Evolutionary conservation across 1,140 invertebrate genomes (phyloP).

Genomic region (Heliconius melpomene): DNA sequence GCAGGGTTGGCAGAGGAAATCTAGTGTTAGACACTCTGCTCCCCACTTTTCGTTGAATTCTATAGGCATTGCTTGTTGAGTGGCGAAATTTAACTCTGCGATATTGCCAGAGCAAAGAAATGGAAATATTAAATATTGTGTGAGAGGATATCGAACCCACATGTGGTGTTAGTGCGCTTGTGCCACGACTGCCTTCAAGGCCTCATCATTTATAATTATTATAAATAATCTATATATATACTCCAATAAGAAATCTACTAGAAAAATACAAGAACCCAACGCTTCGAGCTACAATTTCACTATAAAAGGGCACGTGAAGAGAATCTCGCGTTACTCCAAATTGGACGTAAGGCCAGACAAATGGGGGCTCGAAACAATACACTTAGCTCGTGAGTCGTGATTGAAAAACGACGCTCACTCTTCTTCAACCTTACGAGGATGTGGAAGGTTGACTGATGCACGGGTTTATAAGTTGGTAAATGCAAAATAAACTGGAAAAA

Average conservation of each 20-base stretch:
- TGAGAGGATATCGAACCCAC: too few species aligned
- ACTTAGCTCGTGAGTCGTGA: constrained; percentile 41
- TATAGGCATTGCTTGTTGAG: too few species aligned
- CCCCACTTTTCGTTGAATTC: too few species aligned
- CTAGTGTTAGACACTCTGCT: too few species aligned
- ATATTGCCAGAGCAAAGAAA: too few species aligned
- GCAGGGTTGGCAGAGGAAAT: too few species aligned
- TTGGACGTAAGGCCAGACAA: constrained; percentile 51
- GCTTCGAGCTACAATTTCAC: constrained; percentile 21
- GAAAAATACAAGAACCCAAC: neutral
- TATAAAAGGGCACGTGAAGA: constrained; percentile 30
- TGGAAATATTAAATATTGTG: too few species aligned
- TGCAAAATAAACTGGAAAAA: neutral
- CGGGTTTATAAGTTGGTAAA: neutral
- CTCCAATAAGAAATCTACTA: neutral
- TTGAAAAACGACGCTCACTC: constrained; percentile 41
- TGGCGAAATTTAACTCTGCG: too few species aligned
- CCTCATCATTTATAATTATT: neutral
- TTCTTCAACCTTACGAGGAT: constrained; percentile 1
- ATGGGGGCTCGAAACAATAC: constrained; percentile 50
- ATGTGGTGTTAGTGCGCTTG: too few species aligned
- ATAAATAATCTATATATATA: neutral
- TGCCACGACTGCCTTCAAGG: too few species aligned
- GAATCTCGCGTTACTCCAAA: constrained; percentile 45
- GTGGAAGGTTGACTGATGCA: neutral